A percentile compares a stretch with the other conserved stretches of the same genome.
phyloP scores from a whole-genome alignment of 1,140 invertebrate genomes.

The Drosophila carrolli region DNA sequence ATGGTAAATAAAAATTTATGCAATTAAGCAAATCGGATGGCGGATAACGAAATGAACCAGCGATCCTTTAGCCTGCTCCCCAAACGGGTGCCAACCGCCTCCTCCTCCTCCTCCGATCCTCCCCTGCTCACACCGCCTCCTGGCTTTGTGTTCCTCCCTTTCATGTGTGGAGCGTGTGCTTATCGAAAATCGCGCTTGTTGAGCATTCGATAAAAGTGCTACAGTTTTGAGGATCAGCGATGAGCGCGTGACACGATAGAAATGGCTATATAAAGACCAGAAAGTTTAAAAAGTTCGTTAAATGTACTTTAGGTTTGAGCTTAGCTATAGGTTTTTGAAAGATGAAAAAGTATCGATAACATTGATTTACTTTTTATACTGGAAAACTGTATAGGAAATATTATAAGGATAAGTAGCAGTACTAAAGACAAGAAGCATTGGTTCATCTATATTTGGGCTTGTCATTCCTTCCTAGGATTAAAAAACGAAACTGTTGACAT shows the following conservation, averaged over 20 bases:
- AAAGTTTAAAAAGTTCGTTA: background rate
- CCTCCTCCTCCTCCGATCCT: background rate
- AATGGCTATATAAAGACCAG: too few species aligned
- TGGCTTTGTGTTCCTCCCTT: constrained; percentile 12
- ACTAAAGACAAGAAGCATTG: too few species aligned
- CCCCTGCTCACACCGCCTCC: background rate
- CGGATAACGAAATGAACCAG: constrained; percentile 44
- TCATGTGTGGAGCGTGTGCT: constrained; percentile 29
- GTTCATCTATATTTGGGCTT: too few species aligned
- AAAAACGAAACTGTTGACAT: background rate
- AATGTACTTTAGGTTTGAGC: too few species aligned
- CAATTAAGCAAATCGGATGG: constrained; percentile 79
- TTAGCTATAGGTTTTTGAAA: too few species aligned
- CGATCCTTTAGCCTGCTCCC: constrained; percentile 22
- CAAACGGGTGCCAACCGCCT: constrained; percentile 22
- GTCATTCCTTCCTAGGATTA: too few species aligned
- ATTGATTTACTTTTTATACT: too few species aligned
- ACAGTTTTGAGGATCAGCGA: constrained; percentile 1
- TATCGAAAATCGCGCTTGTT: constrained; percentile 32
- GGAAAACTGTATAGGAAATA: too few species aligned
- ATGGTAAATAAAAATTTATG: constrained; percentile 79
- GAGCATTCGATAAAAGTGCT: constrained; percentile 41
- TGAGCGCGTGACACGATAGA: constrained; percentile 13
- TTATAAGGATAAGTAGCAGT: too few species aligned
- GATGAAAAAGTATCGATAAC: too few species aligned